Base-by-base conservation (phyloP, 2,888 invertebrate species). In the Eilema sororculum region DNA sequence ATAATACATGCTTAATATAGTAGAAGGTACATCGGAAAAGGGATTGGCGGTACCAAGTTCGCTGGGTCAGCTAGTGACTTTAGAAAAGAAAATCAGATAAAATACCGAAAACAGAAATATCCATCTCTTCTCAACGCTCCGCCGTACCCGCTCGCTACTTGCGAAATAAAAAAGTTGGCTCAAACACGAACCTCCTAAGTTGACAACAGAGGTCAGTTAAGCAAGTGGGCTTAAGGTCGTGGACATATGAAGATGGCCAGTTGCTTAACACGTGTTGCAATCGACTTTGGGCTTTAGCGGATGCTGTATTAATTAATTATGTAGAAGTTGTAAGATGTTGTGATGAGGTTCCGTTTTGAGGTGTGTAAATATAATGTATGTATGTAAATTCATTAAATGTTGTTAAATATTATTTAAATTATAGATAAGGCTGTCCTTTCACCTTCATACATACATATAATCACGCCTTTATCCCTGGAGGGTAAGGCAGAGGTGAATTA, bases 201-300 rank as follows among this genome's bases (percentile, higher is more conserved):
- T 69, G 65, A 64, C 65, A 58, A 24, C 61, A 64, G 70, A 81
- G 79, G 80, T 75, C 71, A 71, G 5, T 72, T 76, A 68, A 67
- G 67, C 74, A 76, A 75, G 72, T 71, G 57, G 33, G 52, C 72
- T 20, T 72, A 73, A 79, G 80, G 79, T 71, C 72, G 66, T 46
- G 56, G 62, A 61, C 60, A 28, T 69, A 68, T 56, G 63, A 73
- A 76, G 72, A 79, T 76, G 73, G 69, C 30, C 66, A 75, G 59
- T 78, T 81, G 61, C 76, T 25, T 64, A 72, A 80, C 67, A 22
- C 37, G 22, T 76, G 71, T 65, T 68, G 76, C 70, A 78, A 81
- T 67, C 10, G 20, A 63, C 37, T 72, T 22, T 63, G 22, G 33
- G 22, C 62, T 60, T 46, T 65, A 69, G 57, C 65, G 56, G 59